Base-by-base conservation (phyloP, 2,888 invertebrate genomes). In the Athalia rosae region DNA sequence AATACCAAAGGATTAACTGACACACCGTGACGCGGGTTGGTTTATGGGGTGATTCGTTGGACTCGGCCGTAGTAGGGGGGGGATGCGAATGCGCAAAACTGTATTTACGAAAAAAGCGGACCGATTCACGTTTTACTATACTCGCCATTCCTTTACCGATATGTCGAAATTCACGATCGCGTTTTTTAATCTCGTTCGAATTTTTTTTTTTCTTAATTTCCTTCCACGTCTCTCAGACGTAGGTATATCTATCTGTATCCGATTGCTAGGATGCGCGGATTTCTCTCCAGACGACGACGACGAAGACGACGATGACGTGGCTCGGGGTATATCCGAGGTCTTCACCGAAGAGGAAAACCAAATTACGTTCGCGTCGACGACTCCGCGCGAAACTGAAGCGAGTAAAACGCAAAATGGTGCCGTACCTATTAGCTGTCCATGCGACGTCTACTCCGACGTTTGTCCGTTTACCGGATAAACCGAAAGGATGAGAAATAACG, bases 1-100 rank as follows among this genome's bases (percentile, higher is more conserved):
- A 83, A 84, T 83, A 81, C 82, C 80, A 66, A 76, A 81, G 79
- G 83, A 83, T 82, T 81, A 83, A 69, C 69, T 53, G 58, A 43
- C 45, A 28, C 28, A 28, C 58, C 58, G 58, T 67, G 41, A 47
- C 71, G 53, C 67, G 67, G 66, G 9, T n/a, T 8, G 9, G 13
- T 28, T 28, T 28, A 28, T 48, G 47, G 50, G 67, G 67, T 67
- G 67, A 53, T 13, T 67, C n/a, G 8, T 9, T 4, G 67, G n/a
- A 53, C 53, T 48, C 15, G 3, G 13, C 47, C 47, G 64, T 13
- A 64, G 47, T 45, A 45, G n/a, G n/a, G n/a, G n/a, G n/a, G 45
- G 47, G 15, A 47, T 50, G 50, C 50, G 47, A 47, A 47, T 47
- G 47, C 64, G 64, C n/a, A 4, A 11, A 47, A 15, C 64, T 64